Percentiles rank a stretch among this genome's conserved stretches.
phyloP scores from a whole-genome alignment of 1,140 invertebrate genomes.

The Oreohelix idahoensis region DNA sequence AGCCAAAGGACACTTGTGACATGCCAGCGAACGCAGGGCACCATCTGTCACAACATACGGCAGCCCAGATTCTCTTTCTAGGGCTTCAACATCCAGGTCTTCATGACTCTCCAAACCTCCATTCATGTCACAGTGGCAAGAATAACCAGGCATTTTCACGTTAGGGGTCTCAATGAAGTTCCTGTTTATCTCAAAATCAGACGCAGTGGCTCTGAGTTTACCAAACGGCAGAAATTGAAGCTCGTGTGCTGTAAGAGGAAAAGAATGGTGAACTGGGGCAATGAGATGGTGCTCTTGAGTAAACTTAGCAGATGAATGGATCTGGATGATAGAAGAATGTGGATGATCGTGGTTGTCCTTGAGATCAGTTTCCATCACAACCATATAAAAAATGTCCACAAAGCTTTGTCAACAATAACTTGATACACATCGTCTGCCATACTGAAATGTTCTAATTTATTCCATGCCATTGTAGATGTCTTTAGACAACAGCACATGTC shows the following conservation, averaged over 20 bases:
- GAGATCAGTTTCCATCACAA: background rate
- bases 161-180: constrained; percentile 37
- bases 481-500: no score
- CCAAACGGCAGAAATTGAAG: background rate
- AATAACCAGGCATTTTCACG: background rate
- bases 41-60: constrained; percentile 43
- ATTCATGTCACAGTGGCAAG: constrained; percentile 23
- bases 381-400: no score
- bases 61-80: constrained; percentile 12
- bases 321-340: background rate
- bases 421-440: no score
- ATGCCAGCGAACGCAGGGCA: constrained; percentile 21
- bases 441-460: no score
- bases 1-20: constrained; percentile 27
- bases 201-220: no score
- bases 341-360: background rate
- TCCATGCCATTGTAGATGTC: no score
- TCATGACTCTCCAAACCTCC: background rate
- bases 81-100: constrained; percentile 1
- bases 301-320: constrained; percentile 11
- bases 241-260: background rate
- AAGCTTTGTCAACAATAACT: no score
- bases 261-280: background rate
- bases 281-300: background rate
- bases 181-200: constrained; percentile 37